Conservation (phyloP, 1,140 invertebrate species). For the Contarinia nasturtii region DNA sequence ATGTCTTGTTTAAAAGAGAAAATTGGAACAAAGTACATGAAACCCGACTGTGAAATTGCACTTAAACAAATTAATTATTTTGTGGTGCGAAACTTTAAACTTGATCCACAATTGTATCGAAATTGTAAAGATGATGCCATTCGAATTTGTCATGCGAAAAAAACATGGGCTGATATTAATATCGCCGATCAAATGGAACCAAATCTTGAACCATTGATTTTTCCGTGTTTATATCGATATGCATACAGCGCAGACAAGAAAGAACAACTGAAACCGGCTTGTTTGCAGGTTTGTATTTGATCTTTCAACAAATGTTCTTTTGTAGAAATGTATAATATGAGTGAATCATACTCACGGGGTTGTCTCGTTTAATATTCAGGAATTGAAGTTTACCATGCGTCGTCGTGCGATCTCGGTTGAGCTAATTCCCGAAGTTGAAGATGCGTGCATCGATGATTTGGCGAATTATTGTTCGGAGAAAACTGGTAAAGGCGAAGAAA, state of each 20-base stretch:
- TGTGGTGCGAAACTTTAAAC: constrained; percentile 78
- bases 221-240: constrained; percentile 84
- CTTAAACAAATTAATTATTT: constrained; percentile 95
- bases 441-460: constrained; percentile 71
- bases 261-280: constrained; percentile 34
- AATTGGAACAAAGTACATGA: constrained; percentile 70
- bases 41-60: constrained; percentile 69
- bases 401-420: constrained; percentile 81
- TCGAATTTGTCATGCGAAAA: constrained; percentile 58
- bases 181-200: constrained; percentile 45
- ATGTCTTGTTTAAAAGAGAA: constrained; percentile 90
- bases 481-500: constrained; percentile 68
- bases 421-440: constrained; percentile 84
- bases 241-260: constrained; percentile 47
- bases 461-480: constrained; percentile 65
- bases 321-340: not conserved
- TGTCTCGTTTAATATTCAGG: too few species aligned
- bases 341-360: too few species aligned
- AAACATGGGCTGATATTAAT: constrained; percentile 49
- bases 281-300: constrained; percentile 20
- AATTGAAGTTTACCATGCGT: constrained; percentile 81
- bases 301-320: not conserved
- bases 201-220: constrained; percentile 54
- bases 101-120: constrained; percentile 77
- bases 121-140: constrained; percentile 75